Base-by-base conservation (phyloP, 2,888 invertebrate genomes). In the Pemphredon lugubris region DNA sequence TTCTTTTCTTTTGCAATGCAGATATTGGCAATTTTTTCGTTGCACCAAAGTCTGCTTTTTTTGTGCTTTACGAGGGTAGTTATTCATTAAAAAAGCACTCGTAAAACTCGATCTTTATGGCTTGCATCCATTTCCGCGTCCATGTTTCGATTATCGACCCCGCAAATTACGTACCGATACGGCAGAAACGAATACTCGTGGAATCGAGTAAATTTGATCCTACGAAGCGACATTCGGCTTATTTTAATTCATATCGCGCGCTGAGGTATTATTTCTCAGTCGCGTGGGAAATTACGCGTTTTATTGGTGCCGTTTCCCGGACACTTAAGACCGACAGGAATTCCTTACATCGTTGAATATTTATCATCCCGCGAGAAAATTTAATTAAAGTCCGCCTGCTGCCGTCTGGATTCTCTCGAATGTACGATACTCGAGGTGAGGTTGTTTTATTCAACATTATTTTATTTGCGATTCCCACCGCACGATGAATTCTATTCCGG, bases 281-380 rank as follows among this genome's bases (percentile, higher is more conserved):
- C 60, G 44, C 53, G 50, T 42, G 59, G 60, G 64, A 76, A 74
- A 71, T 74, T 57, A 53, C 32, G 70, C 58, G 58, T 63, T 60
- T 59, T 60, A 75, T 75, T 26, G 51, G 32, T 58, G 37, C 20
- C 40, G 42, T 70, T 69, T 70, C 45, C 59, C 54, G 39, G 9
- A 39, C 61, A 18, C 45, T 63, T 66, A 42, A 58, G 64, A 50
- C 57, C 58, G 20, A 51, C 47, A 40, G 42, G 66, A 59, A 75
- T 75, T 72, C 70, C 64, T 75, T 69, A 50, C 66, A 21, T 44
- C 40, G 58, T 63, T 72, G 72, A 75, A 75, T 75, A 75, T 76
- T 65, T 65, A 66, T 76, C 61, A 23, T 53, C 53, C 40, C 32
- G 14, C 53, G 40, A 23, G 47, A 58, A 60, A 74, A 74, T 74